A percentile compares a stretch with the other conserved stretches of the same genome.
Conservation (phyloP, 2,113 vertebrate species). For the Ursus arctos region DNA sequence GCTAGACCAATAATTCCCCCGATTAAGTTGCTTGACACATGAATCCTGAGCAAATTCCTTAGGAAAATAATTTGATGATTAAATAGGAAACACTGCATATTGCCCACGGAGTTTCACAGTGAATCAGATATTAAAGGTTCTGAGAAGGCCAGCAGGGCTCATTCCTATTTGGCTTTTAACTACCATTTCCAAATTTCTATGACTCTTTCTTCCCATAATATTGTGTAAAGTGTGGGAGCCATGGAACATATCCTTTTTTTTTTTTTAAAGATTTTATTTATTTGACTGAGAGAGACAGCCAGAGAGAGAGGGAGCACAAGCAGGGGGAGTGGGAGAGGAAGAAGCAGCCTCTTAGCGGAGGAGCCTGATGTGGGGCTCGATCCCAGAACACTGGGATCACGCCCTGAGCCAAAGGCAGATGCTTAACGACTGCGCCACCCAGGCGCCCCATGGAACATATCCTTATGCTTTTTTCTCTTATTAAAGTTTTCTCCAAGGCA, state of each 20-base stretch:
- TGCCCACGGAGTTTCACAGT: neutral
- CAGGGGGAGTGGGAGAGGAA: too few relatives aligned
- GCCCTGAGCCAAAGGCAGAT: too few relatives aligned
- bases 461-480: neutral
- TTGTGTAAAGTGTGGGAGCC: neutral
- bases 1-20: neutral
- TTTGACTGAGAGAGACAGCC: too few relatives aligned
- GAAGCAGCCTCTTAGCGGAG: too few relatives aligned
- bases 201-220: neutral
- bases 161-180: conserved; percentile 1
- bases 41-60: neutral
- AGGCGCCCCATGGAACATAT: neutral
- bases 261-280: too few relatives aligned
- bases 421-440: too few relatives aligned
- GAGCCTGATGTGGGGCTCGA: too few relatives aligned
- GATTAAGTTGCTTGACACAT: neutral
- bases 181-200: neutral
- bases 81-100: neutral
- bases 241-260: neutral
- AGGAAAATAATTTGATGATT: neutral
- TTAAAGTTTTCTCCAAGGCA: neutral
- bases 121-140: neutral
- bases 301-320: too few relatives aligned
- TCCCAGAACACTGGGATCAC: too few relatives aligned
- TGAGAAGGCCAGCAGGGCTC: neutral